Conservation (phyloP, 2,797 vertebrate genomes). For the Hylomyscus alleni region DNA sequence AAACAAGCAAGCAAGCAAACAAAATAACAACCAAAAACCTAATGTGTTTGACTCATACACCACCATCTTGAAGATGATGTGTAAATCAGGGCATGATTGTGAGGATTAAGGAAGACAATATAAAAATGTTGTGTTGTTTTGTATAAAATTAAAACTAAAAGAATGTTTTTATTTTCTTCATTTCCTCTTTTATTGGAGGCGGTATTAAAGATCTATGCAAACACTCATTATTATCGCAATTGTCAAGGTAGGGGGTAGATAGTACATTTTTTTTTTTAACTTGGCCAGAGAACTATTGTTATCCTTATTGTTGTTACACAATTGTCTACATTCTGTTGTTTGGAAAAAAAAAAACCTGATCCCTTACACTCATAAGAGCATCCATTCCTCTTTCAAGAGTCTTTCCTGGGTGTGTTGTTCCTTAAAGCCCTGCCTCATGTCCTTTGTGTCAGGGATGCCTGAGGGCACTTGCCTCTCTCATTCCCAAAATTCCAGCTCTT, state of each 20-base stretch:
- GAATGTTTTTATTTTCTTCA: neutral
- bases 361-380: neutral
- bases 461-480: neutral
- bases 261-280: neutral
- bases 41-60: neutral
- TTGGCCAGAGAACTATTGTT: neutral
- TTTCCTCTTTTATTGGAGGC: neutral
- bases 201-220: neutral
- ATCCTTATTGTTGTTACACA: neutral
- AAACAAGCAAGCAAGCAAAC: neutral
- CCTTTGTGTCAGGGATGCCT: neutral
- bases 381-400: neutral
- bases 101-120: neutral
- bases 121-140: neutral
- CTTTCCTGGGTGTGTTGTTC: neutral
- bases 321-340: neutral
- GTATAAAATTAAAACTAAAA: neutral
- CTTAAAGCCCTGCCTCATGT: neutral
- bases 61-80: neutral
- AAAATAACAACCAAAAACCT: neutral
- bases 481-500: neutral
- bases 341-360: neutral
- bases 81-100: neutral
- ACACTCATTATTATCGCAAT: neutral
- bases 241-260: neutral